Conservation (phyloP, 2,888 invertebrate genomes). For the Idaea dimidiata region DNA sequence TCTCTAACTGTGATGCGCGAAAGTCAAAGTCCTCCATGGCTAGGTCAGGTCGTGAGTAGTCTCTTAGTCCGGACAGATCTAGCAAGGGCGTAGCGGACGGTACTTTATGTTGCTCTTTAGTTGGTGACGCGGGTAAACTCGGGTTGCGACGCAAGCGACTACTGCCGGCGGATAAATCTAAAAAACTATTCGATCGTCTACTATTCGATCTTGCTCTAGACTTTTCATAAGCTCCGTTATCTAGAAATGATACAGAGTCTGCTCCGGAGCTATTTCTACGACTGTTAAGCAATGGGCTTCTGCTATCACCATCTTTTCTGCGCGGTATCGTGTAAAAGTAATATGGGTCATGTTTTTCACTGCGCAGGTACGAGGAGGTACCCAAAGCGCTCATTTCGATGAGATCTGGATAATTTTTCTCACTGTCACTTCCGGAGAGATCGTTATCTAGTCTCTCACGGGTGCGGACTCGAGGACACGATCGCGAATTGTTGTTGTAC, state of each 20-base stretch:
- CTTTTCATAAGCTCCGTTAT: slow-evolving; percentile 59
- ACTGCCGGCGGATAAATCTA: slow-evolving; percentile 82
- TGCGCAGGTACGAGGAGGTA: slow-evolving; percentile 61
- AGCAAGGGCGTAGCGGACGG: slow-evolving; percentile 83
- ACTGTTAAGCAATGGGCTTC: slow-evolving; percentile 87
- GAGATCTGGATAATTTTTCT: slow-evolving; percentile 80
- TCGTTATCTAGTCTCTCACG: slow-evolving; percentile 73
- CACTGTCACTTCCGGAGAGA: slow-evolving; percentile 73
- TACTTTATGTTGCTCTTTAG: slow-evolving; percentile 69
- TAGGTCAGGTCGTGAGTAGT: slow-evolving; percentile 65
- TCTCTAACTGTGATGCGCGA: slow-evolving; percentile 88
- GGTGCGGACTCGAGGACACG: slow-evolving; percentile 59
- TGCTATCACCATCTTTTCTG: slow-evolving; percentile 84
- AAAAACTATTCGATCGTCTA: slow-evolving; percentile 85
- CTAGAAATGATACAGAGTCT: slow-evolving; percentile 78
- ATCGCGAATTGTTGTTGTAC: slow-evolving; percentile 65
- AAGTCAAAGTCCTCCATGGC: slow-evolving; percentile 85
- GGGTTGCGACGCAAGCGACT: slow-evolving; percentile 73
- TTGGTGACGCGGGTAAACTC: slow-evolving; percentile 84
- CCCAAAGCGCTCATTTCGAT: slow-evolving; percentile 76
- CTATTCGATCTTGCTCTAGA: slow-evolving; percentile 55
- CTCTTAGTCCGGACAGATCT: slow-evolving; percentile 80
- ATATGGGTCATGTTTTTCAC: slow-evolving; percentile 69
- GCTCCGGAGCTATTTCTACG: slow-evolving; percentile 87
- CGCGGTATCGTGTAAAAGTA: slow-evolving; percentile 86